Evolutionary conservation across 2,888 invertebrate genomes (phyloP).

Genomic region (Charanyca ferruginea): DNA sequence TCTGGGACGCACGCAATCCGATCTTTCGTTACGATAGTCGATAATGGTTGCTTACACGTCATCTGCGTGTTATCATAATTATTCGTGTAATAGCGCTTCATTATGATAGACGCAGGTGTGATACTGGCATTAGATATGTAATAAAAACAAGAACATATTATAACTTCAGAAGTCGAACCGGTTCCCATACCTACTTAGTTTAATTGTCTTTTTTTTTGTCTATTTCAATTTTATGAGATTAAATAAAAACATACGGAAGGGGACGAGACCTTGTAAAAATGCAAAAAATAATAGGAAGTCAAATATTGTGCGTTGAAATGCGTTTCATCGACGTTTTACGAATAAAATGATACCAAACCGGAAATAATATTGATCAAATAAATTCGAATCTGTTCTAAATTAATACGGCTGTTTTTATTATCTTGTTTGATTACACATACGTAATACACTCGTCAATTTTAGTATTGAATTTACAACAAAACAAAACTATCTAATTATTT

Average conservation of each 20-base stretch:
- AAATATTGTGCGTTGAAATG: not conserved
- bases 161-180: slow-evolving; percentile 1
- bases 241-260: slow-evolving; percentile 24
- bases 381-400: not conserved
- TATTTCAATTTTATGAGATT: not conserved
- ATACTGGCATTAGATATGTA: not conserved
- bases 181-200: not conserved
- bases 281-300: slow-evolving; percentile 3
- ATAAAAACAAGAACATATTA: slow-evolving; percentile 9
- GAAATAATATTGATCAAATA: slow-evolving; percentile 2
- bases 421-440: not conserved
- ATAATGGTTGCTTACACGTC: too few species aligned
- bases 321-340: not conserved
- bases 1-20: too few species aligned
- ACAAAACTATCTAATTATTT: not conserved
- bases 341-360: not conserved
- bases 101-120: not conserved
- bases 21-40: too few species aligned
- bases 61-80: too few species aligned
- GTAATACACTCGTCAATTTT: not conserved
- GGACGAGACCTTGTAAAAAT: slow-evolving; percentile 28
- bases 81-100: too few species aligned
- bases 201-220: slow-evolving; percentile 12
- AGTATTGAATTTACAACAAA: not conserved
- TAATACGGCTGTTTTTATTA: not conserved